Evolutionary conservation across 2,888 invertebrate species (phyloP), one percentile per base, ranked within the genome.

Genomic region (Ernsta delagoae): DNA sequence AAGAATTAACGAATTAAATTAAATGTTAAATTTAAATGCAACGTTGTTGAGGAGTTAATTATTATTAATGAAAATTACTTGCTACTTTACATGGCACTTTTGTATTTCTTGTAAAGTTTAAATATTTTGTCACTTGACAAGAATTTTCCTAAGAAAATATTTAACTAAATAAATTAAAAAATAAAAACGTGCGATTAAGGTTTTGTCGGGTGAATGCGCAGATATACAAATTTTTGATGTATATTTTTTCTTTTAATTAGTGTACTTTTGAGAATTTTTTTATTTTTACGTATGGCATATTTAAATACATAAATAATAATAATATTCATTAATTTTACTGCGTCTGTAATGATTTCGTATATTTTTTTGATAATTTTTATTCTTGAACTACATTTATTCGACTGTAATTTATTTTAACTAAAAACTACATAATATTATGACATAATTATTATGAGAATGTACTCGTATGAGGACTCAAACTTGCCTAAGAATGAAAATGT

Each of bases 81-180:
- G 43, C 59, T 66, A 66, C 50, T 65, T 60, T 60, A 66, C 66
- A 60, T 59, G 59, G 66, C 66, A 66, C 66, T 60, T 60, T 60
- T 66, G 59, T 48, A 65, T 74, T 72, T 73, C 74, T 75, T 80
- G 78, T 79, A 74, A 76, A 78, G 75, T 83, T 82, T n/a, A 39
- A 59, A 57, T 50, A 36, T 64, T 66, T 59, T 39, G 41, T 66
- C 59, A 66, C 50, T 60, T 41, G 36, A 53, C 36, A 24, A 39
- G 53, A 62, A 9, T 6, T 62, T 53, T 36, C 12, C 34, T 31
- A 48, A 61, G 12, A 48, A 61, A 50, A 12, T 61, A 48, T 61
- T 48, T 48, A 36, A 36, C 36, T 48, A 61, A 48, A 61, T 34
- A 4, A 48, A 48, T 39, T 6, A 39, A 39, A 39, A 39, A 36